phyloP scores from a whole-genome alignment of 2,797 vertebrate species.

The Phyllotis vaccarum region DNA sequence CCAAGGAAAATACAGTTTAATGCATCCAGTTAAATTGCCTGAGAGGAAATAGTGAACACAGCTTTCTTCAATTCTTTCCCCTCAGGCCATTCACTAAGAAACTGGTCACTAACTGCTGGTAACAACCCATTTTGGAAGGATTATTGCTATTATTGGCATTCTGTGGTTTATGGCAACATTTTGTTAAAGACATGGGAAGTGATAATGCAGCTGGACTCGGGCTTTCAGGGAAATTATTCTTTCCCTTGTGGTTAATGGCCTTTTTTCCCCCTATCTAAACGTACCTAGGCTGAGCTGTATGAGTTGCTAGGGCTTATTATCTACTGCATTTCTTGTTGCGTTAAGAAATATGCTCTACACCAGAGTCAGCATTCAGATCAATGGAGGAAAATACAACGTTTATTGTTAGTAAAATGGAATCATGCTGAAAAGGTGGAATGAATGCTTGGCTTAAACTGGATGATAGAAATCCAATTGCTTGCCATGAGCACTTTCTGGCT shows the following conservation, averaged over 20 bases:
- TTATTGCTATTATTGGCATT: constrained; percentile 88
- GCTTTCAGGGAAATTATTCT: constrained; percentile 76
- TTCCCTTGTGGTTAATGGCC: constrained; percentile 82
- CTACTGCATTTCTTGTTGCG: constrained; percentile 77
- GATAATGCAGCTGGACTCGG: constrained; percentile 66
- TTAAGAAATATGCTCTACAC: constrained; percentile 83
- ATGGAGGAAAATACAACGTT: constrained; percentile 78
- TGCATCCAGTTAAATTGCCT: constrained; percentile 89
- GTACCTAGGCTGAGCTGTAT: background rate
- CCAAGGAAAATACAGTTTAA: constrained; percentile 88
- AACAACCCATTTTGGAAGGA: constrained; percentile 88
- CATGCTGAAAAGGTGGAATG: constrained; percentile 72
- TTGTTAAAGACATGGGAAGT: constrained; percentile 86
- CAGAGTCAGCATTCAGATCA: constrained; percentile 81
- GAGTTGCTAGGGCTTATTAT: constrained; percentile 76
- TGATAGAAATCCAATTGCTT: constrained; percentile 75
- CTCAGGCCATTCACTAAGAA: constrained; percentile 91
- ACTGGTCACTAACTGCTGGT: constrained; percentile 89
- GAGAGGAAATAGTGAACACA: constrained; percentile 88
- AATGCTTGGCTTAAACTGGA: constrained; percentile 71
- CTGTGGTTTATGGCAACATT: constrained; percentile 87
- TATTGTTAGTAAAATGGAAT: constrained; percentile 82
- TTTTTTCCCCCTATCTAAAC: constrained; percentile 79
- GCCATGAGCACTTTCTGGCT: constrained; percentile 64
- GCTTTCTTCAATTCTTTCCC: constrained; percentile 88